Conservation (phyloP, 2,888 invertebrate genomes). For the Cancer borealis region DNA sequence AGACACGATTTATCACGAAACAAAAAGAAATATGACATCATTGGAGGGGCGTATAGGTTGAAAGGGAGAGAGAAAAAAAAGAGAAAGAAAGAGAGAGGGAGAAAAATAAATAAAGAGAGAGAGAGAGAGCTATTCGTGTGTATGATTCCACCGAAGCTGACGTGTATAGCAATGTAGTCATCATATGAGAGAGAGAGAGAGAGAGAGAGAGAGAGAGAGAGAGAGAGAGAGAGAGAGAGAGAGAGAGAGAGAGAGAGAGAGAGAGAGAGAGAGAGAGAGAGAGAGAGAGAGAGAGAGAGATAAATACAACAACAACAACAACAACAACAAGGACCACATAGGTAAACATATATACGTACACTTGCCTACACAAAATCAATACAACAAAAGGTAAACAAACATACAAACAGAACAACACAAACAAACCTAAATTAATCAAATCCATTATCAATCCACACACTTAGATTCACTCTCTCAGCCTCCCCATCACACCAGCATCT, state of each 20-base stretch:
- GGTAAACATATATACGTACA: neutral
- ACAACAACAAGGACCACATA: too few species aligned
- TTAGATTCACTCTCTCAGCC: neutral
- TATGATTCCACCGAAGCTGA: neutral
- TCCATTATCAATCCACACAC: neutral
- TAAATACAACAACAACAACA: neutral
- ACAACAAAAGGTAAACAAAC: neutral
- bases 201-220: slow-evolving; percentile 28
- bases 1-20: too few species aligned
- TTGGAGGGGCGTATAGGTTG: too few species aligned
- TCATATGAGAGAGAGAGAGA: too few species aligned
- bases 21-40: too few species aligned
- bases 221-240: slow-evolving; percentile 5
- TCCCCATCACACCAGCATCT: neutral
- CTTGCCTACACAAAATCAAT: neutral
- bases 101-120: neutral
- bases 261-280: neutral
- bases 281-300: slow-evolving; percentile 18
- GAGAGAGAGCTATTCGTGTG: neutral
- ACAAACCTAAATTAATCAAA: too few species aligned
- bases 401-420: neutral
- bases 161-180: neutral
- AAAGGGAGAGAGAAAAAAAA: too few species aligned
- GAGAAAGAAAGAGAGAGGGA: too few species aligned
- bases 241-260: slow-evolving; percentile 20